Conservation (phyloP, 23 tunicate genomes). For the Ciona savignyi region DNA sequence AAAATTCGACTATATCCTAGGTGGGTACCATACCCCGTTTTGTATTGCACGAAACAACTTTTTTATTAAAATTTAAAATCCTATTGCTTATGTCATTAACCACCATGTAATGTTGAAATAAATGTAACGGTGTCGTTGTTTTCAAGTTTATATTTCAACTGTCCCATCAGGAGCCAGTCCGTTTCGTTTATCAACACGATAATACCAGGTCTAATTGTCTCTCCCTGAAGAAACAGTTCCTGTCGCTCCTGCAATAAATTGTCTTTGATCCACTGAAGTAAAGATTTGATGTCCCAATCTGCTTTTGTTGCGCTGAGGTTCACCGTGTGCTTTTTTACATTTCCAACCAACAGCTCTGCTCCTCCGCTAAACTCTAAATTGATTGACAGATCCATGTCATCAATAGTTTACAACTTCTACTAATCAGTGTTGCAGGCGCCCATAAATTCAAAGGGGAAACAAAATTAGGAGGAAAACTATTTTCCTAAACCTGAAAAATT, state of each 20-base stretch:
- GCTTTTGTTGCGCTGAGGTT: slow-evolving; percentile 15
- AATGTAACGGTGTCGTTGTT: slow-evolving; percentile 70
- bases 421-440: too few relatives aligned
- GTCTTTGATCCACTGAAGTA: slow-evolving; percentile 72
- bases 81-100: slow-evolving; percentile 19
- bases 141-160: slow-evolving; percentile 45
- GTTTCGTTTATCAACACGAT: slow-evolving; percentile 87
- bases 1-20: too few relatives aligned
- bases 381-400: slow-evolving; percentile 24
- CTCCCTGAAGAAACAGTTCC: slow-evolving; percentile 71
- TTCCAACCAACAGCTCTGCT: slow-evolving; percentile 79
- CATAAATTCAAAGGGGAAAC: too few relatives aligned
- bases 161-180: slow-evolving; percentile 77
- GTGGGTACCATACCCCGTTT: too few relatives aligned
- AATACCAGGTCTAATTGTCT: slow-evolving; percentile 89
- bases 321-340: slow-evolving; percentile 43
- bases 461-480: too few relatives aligned
- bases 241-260: slow-evolving; percentile 77
- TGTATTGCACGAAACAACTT: too few relatives aligned
- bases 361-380: slow-evolving; percentile 96
- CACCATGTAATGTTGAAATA: slow-evolving; percentile 98
- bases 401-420: too few relatives aligned
- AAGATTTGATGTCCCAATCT: slow-evolving; percentile 45
- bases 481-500: too few relatives aligned
- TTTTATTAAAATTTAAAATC: not conserved